Evolutionary conservation across 1,140 invertebrate genomes (phyloP).

Genomic region (Polyergus mexicanus): DNA sequence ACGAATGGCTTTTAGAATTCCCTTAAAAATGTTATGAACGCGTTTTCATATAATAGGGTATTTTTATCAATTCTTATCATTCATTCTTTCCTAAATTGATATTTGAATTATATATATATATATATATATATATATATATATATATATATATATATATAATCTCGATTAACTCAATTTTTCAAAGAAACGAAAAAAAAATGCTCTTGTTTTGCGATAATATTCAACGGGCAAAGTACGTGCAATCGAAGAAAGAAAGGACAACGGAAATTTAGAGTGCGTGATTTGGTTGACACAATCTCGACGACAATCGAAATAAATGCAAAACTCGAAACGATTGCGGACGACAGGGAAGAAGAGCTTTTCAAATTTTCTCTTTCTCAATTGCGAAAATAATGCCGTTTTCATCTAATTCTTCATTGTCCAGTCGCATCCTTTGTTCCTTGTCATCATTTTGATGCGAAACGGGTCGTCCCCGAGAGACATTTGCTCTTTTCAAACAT

Average conservation of each 20-base stretch:
- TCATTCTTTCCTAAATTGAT: background rate
- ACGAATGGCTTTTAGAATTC: slow-evolving; percentile 7
- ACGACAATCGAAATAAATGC: background rate
- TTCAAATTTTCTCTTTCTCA: slow-evolving; percentile 18
- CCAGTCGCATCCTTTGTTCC: background rate
- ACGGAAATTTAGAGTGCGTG: background rate
- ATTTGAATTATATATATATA: background rate
- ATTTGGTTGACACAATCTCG: slow-evolving; percentile 6
- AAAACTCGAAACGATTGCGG: background rate
- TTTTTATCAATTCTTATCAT: background rate
- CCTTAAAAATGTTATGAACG: slow-evolving; percentile 43
- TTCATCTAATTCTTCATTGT: background rate
- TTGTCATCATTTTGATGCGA: background rate
- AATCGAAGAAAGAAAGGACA: background rate
- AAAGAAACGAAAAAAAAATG: background rate
- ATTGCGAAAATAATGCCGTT: background rate
- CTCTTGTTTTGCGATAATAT: background rate
- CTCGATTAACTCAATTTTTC: slow-evolving; percentile 7
- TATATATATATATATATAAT: background rate
- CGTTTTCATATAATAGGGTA: background rate
- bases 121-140: too few species aligned
- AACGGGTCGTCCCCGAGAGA: background rate
- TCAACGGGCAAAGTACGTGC: background rate
- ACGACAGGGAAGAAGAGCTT: background rate
- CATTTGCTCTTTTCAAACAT: background rate